Conservation (phyloP, 35 echinoderm and acorn worm species). For the Ptychodera flava region DNA sequence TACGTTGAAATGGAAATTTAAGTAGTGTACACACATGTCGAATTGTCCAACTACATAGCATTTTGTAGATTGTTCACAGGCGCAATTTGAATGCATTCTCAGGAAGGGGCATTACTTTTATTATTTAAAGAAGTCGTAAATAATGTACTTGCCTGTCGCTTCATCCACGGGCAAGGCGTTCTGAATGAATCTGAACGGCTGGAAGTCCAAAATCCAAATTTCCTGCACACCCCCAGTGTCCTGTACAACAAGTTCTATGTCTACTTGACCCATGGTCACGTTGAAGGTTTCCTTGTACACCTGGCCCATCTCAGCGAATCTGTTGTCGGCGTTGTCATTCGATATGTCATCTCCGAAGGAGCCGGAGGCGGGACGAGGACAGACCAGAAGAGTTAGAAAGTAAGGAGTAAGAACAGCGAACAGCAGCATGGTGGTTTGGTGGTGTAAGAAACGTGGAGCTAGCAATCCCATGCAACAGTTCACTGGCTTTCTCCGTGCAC, state of each 20-base stretch:
- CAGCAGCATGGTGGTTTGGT: background rate
- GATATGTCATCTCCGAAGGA: constrained; percentile 5
- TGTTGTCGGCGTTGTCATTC: constrained; percentile 9
- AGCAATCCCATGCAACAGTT: no score
- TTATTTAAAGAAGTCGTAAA: no score
- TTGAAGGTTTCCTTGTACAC: constrained; percentile 58
- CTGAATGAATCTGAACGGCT: constrained; percentile 53
- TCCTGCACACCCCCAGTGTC: constrained; percentile 42
- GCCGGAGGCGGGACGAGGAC: background rate
- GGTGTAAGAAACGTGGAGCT: background rate
- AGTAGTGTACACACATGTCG: no score
- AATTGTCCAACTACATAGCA: no score
- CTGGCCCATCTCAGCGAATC: constrained; percentile 57
- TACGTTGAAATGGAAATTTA: no score
- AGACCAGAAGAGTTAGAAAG: background rate
- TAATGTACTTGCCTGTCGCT: constrained; percentile 42
- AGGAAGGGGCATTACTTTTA: no score
- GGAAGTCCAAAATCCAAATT: constrained; percentile 67
- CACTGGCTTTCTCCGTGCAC: no score
- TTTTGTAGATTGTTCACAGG: no score
- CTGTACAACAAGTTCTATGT: constrained; percentile 44
- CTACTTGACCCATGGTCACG: constrained; percentile 30
- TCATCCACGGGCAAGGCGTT: constrained; percentile 51
- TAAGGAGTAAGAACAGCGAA: background rate
- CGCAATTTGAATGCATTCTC: no score